Base-by-base conservation (phyloP, 2,797 vertebrate species). In the Mormyrus proboscirostris region DNA sequence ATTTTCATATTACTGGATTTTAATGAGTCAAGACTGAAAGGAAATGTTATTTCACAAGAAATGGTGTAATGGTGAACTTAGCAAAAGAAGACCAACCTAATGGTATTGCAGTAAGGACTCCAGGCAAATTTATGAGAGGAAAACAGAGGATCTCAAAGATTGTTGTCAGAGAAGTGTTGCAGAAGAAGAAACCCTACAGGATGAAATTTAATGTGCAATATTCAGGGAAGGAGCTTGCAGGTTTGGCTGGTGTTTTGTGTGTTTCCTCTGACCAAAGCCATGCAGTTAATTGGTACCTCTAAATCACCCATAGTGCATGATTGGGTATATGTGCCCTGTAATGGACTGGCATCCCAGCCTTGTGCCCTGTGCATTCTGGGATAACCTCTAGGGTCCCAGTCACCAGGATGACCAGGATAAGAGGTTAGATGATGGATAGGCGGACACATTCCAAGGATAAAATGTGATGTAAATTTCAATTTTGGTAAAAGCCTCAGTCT, bases 21-120 rank as follows among this genome's bases (percentile, higher is more conserved):
- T 91, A 82, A 94, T 90, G 89, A 84, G 50, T 93, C 41, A 85
- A 92, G 92, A 93, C 93, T 92, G 91, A 90, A 93, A 94, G 93
- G 93, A 95, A 95, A 94, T 94, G 83, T 90, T 92, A 94, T 94
- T 95, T 95, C 93, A 94, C 95, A 94, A 90, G 87, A 90, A 89
- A 89, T 92, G 92, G 93, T 89, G 91, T 94, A 92, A 94, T 91
- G 93, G 93, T 91, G 88, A 89, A 91, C 92, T 95, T 91, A 93
- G 91, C 94, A 93, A 94, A 94, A 90, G 90, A 93, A 92, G 89
- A 84, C 92, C 91, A 90, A 93, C 84, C 93, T 92, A 90, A 91
- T 79, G 38, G 89, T 85, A 41, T 16, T 55, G 90, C 88, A 92
- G 87, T 90, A 92, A 92, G 92, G 93, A 91, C 90, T 73, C 90